Percentiles rank a stretch among this genome's conserved stretches.
phyloP scores from a whole-genome alignment of 2,888 invertebrate species.

The Tuberolachnus salignus region DNA sequence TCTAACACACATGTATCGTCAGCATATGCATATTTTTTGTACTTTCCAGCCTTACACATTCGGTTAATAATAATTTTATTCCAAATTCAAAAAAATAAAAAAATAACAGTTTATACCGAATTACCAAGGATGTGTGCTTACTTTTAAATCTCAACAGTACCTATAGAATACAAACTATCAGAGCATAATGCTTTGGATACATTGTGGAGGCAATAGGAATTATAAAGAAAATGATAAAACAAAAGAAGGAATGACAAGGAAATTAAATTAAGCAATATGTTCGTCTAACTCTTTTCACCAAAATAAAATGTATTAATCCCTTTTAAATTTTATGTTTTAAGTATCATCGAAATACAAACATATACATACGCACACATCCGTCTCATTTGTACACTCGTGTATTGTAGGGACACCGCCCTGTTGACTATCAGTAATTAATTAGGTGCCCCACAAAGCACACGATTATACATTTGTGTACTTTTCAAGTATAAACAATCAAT shows the following conservation, averaged over 20 bases:
- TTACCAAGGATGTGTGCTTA: conserved; percentile 55
- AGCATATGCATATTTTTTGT: conserved; percentile 56
- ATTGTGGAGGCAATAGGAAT: not conserved
- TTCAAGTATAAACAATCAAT: conserved; percentile 55
- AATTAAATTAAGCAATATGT: conserved; percentile 18
- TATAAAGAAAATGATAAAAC: not conserved
- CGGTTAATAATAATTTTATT: conserved; percentile 30
- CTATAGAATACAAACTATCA: not conserved
- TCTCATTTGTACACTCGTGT: conserved; percentile 55
- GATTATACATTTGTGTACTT: conserved; percentile 53
- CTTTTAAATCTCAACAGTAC: conserved; percentile 10
- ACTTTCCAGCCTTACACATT: conserved; percentile 59
- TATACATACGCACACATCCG: conserved; percentile 53
- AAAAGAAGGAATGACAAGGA: conserved; percentile 9
- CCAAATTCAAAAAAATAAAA: conserved; percentile 43
- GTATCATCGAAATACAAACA: conserved; percentile 7
- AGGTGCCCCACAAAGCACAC: conserved; percentile 56
- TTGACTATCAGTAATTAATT: conserved; percentile 16
- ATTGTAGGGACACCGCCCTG: conserved; percentile 55
- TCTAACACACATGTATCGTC: conserved; percentile 28
- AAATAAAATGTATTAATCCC: not conserved
- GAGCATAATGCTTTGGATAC: conserved; percentile 37
- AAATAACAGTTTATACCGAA: conserved; percentile 54
- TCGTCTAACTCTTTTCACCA: not conserved
- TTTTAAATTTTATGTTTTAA: conserved; percentile 3